Evolutionary conservation across 2,888 invertebrate genomes (phyloP).

Genomic region (Caenorhabditis sp.): DNA sequence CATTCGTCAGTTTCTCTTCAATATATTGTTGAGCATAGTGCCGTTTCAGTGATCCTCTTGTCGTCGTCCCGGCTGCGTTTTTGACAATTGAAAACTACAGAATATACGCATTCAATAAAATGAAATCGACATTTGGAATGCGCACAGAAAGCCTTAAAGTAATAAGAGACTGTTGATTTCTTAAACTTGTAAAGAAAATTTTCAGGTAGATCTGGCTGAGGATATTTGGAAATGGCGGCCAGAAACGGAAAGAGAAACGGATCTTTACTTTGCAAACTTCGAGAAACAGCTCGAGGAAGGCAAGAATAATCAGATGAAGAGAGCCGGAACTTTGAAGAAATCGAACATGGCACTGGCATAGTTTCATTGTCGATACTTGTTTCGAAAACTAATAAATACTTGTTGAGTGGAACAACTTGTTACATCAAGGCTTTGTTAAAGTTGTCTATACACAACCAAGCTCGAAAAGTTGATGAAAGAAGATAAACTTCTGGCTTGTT

Average conservation of each 20-base stretch:
- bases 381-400: too few species aligned
- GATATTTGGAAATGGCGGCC: neutral
- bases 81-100: constrained; percentile 59
- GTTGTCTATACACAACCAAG: too few species aligned
- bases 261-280: constrained; percentile 5
- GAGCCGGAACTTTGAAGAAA: neutral
- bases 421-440: too few species aligned
- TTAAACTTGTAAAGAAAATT: too few species aligned
- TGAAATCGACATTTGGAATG: neutral
- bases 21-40: neutral
- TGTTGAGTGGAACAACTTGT: too few species aligned
- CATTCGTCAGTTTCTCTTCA: constrained; percentile 36
- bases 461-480: too few species aligned
- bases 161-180: too few species aligned
- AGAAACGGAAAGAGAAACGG: neutral
- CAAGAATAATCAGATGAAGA: neutral
- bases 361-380: too few species aligned
- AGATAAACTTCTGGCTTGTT: too few species aligned
- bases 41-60: constrained; percentile 49
- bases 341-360: neutral
- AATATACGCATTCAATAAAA: constrained; percentile 48
- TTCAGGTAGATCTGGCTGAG: too few species aligned
- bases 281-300: constrained; percentile 2
- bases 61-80: constrained; percentile 49
- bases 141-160: neutral